Evolutionary conservation across 2,888 invertebrate genomes (phyloP).

Genomic region (Ectobius pallidus): DNA sequence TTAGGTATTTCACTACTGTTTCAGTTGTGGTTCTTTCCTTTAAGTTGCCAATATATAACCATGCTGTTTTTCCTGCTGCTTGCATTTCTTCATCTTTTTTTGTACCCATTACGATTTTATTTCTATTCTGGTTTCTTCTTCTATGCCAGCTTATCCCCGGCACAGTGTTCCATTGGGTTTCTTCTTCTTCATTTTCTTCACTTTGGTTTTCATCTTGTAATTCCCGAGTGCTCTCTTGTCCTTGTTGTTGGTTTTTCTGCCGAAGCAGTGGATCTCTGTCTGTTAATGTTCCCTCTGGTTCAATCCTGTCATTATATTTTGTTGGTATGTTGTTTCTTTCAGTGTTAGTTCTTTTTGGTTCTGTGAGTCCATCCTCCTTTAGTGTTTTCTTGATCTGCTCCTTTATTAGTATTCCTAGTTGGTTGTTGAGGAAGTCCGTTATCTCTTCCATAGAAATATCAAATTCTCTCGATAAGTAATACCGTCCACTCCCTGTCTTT

Average conservation of each 20-base stretch:
- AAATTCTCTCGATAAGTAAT: too few relatives aligned
- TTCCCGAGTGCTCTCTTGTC: neutral
- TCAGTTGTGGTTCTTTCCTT: neutral
- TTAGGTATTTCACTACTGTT: neutral
- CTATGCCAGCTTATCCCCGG: neutral
- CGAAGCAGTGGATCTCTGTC: neutral
- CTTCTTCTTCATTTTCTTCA: neutral
- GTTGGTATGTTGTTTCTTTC: neutral
- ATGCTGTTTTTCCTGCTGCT: slow-evolving; percentile 3
- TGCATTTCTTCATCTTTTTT: neutral
- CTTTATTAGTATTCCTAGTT: neutral
- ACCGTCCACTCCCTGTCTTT: too few relatives aligned
- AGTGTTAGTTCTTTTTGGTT: neutral
- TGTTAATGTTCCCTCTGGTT: neutral
- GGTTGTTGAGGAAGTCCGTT: neutral
- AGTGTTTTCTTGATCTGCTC: neutral
- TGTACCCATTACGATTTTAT: neutral
- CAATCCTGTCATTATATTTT: neutral
- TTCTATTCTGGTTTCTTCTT: neutral
- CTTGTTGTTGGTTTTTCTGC: neutral
- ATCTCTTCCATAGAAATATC: neutral
- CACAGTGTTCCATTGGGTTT: neutral
- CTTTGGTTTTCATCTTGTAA: neutral
- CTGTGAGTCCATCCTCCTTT: neutral
- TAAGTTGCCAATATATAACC: slow-evolving; percentile 7